Conservation (phyloP, 1,140 invertebrate species). For the Latrodectus geometricus region DNA sequence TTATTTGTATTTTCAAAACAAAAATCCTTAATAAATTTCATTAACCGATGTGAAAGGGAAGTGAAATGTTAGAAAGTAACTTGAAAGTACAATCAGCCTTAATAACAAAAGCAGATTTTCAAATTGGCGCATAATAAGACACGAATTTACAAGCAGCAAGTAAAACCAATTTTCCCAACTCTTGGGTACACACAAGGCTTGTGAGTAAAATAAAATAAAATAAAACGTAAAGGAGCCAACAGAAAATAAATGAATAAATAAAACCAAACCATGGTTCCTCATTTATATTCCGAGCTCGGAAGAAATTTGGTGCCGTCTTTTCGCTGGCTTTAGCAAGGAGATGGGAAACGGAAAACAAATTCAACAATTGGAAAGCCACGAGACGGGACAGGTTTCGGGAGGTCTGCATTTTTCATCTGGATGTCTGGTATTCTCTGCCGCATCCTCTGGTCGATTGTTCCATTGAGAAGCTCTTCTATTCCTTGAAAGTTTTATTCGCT, state of each 20-base stretch:
- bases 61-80: too few relatives aligned
- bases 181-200: too few relatives aligned
- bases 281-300: slow-evolving; percentile 33
- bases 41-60: too few relatives aligned
- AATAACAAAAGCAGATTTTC: background rate
- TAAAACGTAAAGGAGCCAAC: background rate
- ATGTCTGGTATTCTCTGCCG: slow-evolving; percentile 8
- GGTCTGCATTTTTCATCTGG: slow-evolving; percentile 34
- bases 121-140: slow-evolving; percentile 13
- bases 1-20: too few relatives aligned
- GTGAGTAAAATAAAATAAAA: background rate
- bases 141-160: background rate
- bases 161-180: too few relatives aligned
- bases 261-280: slow-evolving; percentile 8
- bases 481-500: slow-evolving; percentile 11
- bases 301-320: slow-evolving; percentile 34
- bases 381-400: background rate
- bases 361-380: slow-evolving; percentile 43
- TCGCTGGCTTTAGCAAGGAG: background rate
- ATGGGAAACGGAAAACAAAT: slow-evolving; percentile 22
- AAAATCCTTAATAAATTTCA: too few relatives aligned
- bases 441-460: slow-evolving; percentile 17
- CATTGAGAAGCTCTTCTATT: background rate
- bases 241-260: slow-evolving; percentile 36
- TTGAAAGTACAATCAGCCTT: background rate